These are phyloP conservation scores for Chiloscyllium punctatum DNA, from an alignment of 2,797 vertebrate genomes.

Conservation along the genomic window DNA sequence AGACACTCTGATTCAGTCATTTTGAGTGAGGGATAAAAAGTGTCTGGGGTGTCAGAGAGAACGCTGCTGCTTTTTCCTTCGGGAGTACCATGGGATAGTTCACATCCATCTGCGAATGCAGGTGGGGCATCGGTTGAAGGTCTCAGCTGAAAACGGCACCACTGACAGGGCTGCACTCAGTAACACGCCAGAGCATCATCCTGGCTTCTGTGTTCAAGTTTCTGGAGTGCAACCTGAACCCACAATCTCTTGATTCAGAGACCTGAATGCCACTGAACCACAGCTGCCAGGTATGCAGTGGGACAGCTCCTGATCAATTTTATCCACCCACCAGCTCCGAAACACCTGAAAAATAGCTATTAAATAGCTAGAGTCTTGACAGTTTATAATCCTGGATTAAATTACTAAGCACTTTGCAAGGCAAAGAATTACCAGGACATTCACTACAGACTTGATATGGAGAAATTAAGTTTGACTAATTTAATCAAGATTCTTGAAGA, in stretches of 20 bases:
- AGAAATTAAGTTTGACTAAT: constrained; percentile 15
- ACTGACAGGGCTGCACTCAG: background rate
- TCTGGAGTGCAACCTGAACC: background rate
- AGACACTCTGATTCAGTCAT: background rate
- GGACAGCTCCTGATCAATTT: background rate
- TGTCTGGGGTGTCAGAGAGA: background rate
- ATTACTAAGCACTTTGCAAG: background rate
- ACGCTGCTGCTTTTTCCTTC: background rate
- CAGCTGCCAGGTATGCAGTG: background rate
- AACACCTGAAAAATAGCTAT: background rate
- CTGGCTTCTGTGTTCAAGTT: background rate
- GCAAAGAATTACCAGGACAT: too few relatives aligned
- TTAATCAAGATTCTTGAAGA: background rate
- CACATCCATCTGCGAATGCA: background rate
- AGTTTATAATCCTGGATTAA: background rate
- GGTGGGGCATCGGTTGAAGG: background rate
- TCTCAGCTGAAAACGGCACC: background rate
- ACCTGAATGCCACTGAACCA: background rate
- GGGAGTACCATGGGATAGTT: background rate
- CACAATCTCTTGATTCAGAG: background rate
- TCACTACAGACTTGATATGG: background rate
- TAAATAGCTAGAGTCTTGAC: background rate
- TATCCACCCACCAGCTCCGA: background rate
- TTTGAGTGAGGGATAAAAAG: background rate
- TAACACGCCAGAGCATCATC: background rate